Evolutionary conservation across 2,113 vertebrate genomes (phyloP).

Genomic region (Callorhinus ursinus): DNA sequence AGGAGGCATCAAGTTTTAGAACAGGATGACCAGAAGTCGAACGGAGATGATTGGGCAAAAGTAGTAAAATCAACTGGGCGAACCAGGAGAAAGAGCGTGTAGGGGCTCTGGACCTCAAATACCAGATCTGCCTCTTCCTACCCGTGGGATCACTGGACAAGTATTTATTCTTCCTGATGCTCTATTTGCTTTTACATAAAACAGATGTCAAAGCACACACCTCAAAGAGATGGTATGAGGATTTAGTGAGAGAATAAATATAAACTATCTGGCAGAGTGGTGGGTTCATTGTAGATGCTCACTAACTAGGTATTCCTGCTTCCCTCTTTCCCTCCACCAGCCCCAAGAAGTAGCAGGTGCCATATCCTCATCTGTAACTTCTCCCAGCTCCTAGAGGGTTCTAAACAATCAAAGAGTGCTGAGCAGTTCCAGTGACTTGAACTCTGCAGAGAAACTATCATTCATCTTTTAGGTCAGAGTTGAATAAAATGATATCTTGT

Average conservation of each 20-base stretch:
- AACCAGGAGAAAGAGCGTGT: no score
- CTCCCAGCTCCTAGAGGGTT: neutral
- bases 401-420: neutral
- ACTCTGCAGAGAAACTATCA: neutral
- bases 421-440: neutral
- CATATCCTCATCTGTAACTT: neutral
- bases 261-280: neutral
- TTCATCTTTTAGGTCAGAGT: neutral
- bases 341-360: neutral
- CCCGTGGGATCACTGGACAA: neutral
- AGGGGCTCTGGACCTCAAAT: neutral
- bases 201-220: neutral
- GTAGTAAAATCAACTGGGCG: neutral
- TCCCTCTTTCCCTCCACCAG: neutral
- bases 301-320: neutral
- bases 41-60: neutral
- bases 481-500: neutral
- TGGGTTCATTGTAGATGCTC: neutral
- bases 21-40: neutral
- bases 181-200: slow-evolving; percentile 11
- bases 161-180: neutral
- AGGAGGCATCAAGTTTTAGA: neutral
- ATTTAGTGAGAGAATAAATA: neutral
- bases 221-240: neutral
- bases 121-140: neutral